Base-by-base conservation (phyloP, 2,113 vertebrate genomes). In the Blennius ocellaris region DNA sequence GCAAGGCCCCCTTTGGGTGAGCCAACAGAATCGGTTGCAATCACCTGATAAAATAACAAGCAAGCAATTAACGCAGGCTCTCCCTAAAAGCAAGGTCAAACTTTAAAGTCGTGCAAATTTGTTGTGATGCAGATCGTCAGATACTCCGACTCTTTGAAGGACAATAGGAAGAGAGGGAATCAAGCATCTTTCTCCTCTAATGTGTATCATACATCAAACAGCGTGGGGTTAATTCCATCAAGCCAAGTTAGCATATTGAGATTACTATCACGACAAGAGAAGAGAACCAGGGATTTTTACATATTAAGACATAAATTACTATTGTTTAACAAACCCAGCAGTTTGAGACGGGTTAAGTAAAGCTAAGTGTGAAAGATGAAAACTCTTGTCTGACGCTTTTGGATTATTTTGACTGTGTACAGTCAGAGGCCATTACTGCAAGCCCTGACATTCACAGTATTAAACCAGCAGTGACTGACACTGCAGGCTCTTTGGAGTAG, bases 11-110 rank as follows among this genome's bases (percentile, higher is more conserved):
- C 8, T 76, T 73, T 69, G 71, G 49, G 21, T 64, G 17, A 73
- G 62, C 62, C 56, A 40, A 73, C 40, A 58, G 67, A 69, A 58
- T 64, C 53, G 57, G 49, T 76, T 68, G 71, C 44, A 75, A 63
- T 78, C 37, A 47, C 45, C 57, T 51, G 57, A 69, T 81, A 52
- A 65, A 76, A 66, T 55, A 44, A 51, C 45, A 41, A 30, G 52
- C 16, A 16, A 30, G 11, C 53, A 76, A 54, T 65, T 68, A 75
- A 69, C 51, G 51, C 30, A 4, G 43, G 47, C 50, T 2, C n/a
- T 62, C 37, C 41, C 58, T 40, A 41, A 1, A 5, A 8, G 57
- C 40, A 66, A 69, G 55, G 69, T 49, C 14, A 15, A 8, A 16
- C 56, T 61, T 53, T 11, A 38, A 6, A 47, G 16, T 43, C n/a